These are phyloP conservation scores for Notodonta dromedarius DNA, from an alignment of 2,888 invertebrate species.

Conservation along the genomic window DNA sequence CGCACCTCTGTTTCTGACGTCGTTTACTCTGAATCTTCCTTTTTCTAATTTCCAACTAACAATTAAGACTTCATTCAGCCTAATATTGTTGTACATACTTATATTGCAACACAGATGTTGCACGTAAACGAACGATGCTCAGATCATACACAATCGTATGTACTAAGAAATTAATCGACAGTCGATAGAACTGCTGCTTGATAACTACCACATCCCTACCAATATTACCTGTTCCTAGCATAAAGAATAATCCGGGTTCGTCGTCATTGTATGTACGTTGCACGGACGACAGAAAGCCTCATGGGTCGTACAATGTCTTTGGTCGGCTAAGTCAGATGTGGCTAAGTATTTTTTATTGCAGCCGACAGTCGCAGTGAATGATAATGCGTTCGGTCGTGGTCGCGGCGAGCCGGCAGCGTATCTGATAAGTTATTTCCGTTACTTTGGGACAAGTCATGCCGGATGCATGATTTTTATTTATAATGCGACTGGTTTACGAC, in stretches of 20 bases:
- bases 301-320: conserved; percentile 63
- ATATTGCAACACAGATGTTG: too few species aligned
- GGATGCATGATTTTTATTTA: conserved; percentile 48
- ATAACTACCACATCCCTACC: conserved; percentile 50
- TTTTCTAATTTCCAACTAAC: too few species aligned
- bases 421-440: conserved; percentile 80
- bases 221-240: conserved; percentile 75
- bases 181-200: conserved; percentile 30
- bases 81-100: too few species aligned
- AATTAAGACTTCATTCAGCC: too few species aligned
- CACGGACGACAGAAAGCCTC: conserved; percentile 66
- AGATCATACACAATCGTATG: too few species aligned
- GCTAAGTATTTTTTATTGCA: conserved; percentile 48
- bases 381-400: conserved; percentile 38
- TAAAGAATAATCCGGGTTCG: conserved; percentile 76
- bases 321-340: conserved; percentile 55
- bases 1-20: too few species aligned
- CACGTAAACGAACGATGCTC: too few species aligned
- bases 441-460: conserved; percentile 50
- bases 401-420: conserved; percentile 52
- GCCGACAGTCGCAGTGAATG: conserved; percentile 42
- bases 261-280: conserved; percentile 71
- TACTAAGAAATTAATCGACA: neutral
- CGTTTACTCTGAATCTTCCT: too few species aligned
- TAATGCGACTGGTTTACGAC: conserved; percentile 25